Evolutionary conservation across 2,888 invertebrate genomes (phyloP), one percentile per base, ranked within the genome.

Genomic region (Galeruca laticollis): DNA sequence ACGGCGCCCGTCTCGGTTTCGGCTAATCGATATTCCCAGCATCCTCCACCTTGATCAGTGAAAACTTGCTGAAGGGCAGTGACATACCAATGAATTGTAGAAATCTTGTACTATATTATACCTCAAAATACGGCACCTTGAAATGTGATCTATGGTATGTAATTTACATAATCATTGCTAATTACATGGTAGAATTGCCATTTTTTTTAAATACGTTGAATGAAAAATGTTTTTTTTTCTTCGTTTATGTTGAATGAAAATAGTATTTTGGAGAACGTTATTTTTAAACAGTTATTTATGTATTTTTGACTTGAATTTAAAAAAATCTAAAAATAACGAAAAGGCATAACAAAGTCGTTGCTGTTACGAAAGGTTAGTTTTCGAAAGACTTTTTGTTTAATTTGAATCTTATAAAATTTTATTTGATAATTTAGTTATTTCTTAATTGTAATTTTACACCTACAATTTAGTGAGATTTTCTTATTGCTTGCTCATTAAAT

Each of bases 91-190:
- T 64, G 64, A 43, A 18, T 64, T 43, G 20, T 15, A 64, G 47
- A 64, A 56, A 56, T 26, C 13, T 56, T 64, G 64, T 43, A 56
- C 37, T 43, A 47, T 43, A 18, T 47, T 15, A 31, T 47, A 20
- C 56, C 15, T 54, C 56, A 26, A 64, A 33, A 64, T 64, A 54
- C 64, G 21, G 63, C 63, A 43, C 64, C 51, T 64, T 64, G 47
- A 64, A 64, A 64, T 49, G 37, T 56, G 31, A 21, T 47, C 11
- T 56, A 31, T 56, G 64, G 64, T 64, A 64, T 10, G 64, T 64
- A 20, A 52, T 33, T 54, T 40, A 4, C n/a, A n/a, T 40, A n/a
- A 40, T 40, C n/a, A 40, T 40, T 40, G 3, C 1, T 40, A 40
- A 40, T 40, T n/a, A 3, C 5, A 40, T 40, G n/a, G 13, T 11